A percentile compares a stretch with the other conserved stretches of the same genome.
Evolutionary conservation across 2,113 vertebrate genomes (phyloP).

Genomic region (Dendrocopos noguchii): DNA sequence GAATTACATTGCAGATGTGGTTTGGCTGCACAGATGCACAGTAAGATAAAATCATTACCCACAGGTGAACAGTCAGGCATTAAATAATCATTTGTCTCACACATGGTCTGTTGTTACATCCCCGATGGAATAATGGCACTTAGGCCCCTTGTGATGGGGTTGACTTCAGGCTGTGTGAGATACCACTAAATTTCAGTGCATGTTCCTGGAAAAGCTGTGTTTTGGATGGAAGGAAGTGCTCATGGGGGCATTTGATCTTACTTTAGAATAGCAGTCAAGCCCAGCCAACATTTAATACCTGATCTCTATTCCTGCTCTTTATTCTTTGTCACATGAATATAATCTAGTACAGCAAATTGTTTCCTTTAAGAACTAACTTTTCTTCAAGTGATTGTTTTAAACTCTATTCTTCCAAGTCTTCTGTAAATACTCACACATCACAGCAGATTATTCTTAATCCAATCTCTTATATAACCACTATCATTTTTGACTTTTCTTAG

Average conservation of each 20-base stretch:
- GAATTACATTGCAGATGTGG: constrained; percentile 7
- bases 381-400: constrained; percentile 71
- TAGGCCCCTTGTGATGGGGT: not conserved
- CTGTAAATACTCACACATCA: constrained; percentile 78
- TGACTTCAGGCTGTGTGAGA: not conserved
- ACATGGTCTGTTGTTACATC: not conserved
- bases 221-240: constrained; percentile 8
- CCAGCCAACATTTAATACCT: constrained; percentile 68
- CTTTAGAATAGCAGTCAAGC: constrained; percentile 55
- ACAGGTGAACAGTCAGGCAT: not conserved
- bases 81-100: not conserved
- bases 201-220: not conserved
- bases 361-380: constrained; percentile 73
- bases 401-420: constrained; percentile 75
- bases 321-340: constrained; percentile 59
- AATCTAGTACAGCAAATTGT: constrained; percentile 69
- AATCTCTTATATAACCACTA: constrained; percentile 78
- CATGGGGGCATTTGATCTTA: constrained; percentile 31
- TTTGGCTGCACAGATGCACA: constrained; percentile 1
- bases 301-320: constrained; percentile 56
- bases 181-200: not conserved
- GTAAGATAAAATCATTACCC: not conserved
- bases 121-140: not conserved
- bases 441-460: constrained; percentile 80
- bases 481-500: constrained; percentile 74